These are phyloP conservation scores for Tiphia femorata DNA, from an alignment of 2,888 invertebrate genomes.

Conservation along the genomic window DNA sequence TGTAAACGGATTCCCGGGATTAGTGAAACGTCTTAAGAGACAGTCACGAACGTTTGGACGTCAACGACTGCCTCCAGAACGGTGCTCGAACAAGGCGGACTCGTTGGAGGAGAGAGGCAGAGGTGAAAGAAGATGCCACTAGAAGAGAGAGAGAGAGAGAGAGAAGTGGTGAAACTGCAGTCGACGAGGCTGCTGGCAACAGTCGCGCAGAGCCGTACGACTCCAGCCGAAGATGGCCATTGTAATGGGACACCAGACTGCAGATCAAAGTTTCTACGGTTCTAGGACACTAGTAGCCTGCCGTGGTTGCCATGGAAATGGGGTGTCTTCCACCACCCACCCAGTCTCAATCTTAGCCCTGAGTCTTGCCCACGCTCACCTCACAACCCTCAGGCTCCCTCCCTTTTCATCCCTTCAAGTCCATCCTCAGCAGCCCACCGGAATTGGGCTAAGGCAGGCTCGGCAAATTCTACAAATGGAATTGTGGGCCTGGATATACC, in stretches of 20 bases:
- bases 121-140: not conserved
- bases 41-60: too few species aligned
- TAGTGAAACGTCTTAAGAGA: too few species aligned
- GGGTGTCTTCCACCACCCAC: constrained; percentile 10
- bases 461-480: constrained; percentile 34
- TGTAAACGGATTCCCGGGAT: too few species aligned
- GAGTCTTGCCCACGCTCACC: constrained; percentile 2
- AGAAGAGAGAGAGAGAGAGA: constrained; percentile 8
- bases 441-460: constrained; percentile 26
- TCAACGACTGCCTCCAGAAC: too few species aligned
- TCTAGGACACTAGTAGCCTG: constrained; percentile 12
- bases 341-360: not conserved
- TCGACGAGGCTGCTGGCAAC: not conserved
- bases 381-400: too few species aligned
- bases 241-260: constrained; percentile 21
- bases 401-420: not conserved
- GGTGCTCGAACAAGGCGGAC: not conserved
- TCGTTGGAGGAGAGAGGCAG: not conserved
- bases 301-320: constrained; percentile 41
- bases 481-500: constrained; percentile 5
- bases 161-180: constrained; percentile 2
- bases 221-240: constrained; percentile 18
- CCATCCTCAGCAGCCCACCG: not conserved
- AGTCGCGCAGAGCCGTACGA: too few species aligned
- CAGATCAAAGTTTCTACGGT: constrained; percentile 39